Base-by-base conservation (phyloP, 2,888 invertebrate genomes). In the Calliscelio sp. region DNA sequence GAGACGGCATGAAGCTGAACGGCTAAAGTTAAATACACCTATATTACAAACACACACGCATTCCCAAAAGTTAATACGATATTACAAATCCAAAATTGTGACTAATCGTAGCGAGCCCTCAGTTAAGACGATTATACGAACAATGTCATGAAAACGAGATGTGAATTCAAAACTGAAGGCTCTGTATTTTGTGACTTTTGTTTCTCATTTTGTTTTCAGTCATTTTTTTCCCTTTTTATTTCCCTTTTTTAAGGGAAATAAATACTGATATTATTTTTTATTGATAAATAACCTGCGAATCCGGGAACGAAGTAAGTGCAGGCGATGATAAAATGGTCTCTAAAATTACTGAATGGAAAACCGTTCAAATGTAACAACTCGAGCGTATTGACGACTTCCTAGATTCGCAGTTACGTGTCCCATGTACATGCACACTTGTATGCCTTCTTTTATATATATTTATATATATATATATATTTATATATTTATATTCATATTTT, bases 1-100 rank as follows among this genome's bases (percentile, higher is more conserved):
- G 87, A 92, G 92, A 92, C 92, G 92, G 91, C 91, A 92, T 91
- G 91, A 92, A 92, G 92, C 92, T 92, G 91, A 92, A 92, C 90
- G 89, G 90, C 90, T 92, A 92, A 85, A 90, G 87, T 86, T 91
- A 91, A 87, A 91, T 92, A 92, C 90, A 91, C 91, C 86, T 91
- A 91, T 91, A 88, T 91, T 91, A 92, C 91, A 92, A 89, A 89
- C 90, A 90, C 90, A n/a, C n/a, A 88, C 87, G 86, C 88, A 87
- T 88, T 86, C 84, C 81, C 80, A 79, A 86, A 74, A 85, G 59
- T 59, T 57, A 77, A 66, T 57, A 44, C 57, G 63, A 14, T 44
- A 66, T 10, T 59, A 20, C 66, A 35, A 28, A 65, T 63, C n/a
- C 32, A n/a, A 49, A 55, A 25, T 59, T 73, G 4, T 22, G 2